Evolutionary conservation across 2,888 invertebrate genomes (phyloP), one percentile per base, ranked within the genome.

Genomic region (Camponotus fellah): DNA sequence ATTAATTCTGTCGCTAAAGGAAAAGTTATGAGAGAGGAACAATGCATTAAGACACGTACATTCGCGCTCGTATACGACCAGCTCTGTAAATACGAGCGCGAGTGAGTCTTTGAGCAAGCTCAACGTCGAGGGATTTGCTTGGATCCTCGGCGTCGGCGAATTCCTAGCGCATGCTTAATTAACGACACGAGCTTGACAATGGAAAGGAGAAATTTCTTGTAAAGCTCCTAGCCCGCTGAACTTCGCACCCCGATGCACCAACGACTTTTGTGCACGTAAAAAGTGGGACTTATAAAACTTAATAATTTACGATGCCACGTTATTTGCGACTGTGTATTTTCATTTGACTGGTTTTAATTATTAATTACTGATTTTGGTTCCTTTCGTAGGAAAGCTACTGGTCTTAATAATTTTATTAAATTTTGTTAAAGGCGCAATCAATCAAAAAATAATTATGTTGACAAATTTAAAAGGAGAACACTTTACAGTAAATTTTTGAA

Each of bases 111-210:
- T 58, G 72, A 75, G 46, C 77, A 56, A 80, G 71, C 64, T 85
- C 58, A 80, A 72, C 79, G 60, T 21, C 71, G 53, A 68, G 60
- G 79, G 76, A 83, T 80, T 83, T 53, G 64, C 66, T 34, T 37
- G 26, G 79, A 34, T 80, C 43, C 81, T 53, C 32, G 76, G 37
- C 26, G 72, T 56, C 69, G 80, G 65, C 26, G 83, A 81, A 89
- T 89, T 89, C 85, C 86, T 79, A 58, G 56, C 83, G 68, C 85
- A 72, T 80, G 85, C 86, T 89, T 89, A 89, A 89, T 89, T 89
- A 89, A 89, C 75, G 84, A 85, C 75, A 82, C 86, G 83, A 64
- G 62, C 62, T 76, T 86, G 84, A 88, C 87, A 87, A 88, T 72
- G 66, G 68, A 49, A 34, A 58, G 72, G 65, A 71, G 75, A 77